Conservation (phyloP, 2,888 invertebrate species). For the Choristoneura rosaceana region DNA sequence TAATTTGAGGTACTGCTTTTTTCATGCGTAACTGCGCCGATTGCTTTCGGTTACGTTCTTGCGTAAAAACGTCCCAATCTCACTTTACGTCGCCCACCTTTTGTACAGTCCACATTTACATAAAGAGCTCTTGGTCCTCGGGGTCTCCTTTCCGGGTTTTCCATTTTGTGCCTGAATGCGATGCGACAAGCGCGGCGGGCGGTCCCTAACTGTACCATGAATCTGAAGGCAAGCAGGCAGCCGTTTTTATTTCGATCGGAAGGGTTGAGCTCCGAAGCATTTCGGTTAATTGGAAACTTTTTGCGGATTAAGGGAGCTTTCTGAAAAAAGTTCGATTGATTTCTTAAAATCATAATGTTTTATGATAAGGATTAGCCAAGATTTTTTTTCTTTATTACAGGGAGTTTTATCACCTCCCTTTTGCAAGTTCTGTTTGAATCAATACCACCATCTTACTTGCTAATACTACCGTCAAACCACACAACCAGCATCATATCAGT, state of each 20-base stretch:
- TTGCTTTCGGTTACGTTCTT: slow-evolving; percentile 58
- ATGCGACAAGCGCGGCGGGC: slow-evolving; percentile 61
- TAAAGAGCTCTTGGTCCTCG: slow-evolving; percentile 78
- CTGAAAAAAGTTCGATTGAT: background rate
- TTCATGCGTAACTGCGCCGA: slow-evolving; percentile 61
- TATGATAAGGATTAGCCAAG: no score
- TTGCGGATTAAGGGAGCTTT: background rate
- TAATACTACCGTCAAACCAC: no score
- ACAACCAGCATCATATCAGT: no score
- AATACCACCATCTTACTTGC: no score
- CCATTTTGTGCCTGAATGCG: slow-evolving; percentile 80
- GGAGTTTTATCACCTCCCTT: no score
- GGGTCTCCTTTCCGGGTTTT: slow-evolving; percentile 79
- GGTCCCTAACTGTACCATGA: slow-evolving; percentile 63
- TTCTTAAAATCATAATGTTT: background rate
- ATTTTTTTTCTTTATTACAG: no score
- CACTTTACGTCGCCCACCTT: slow-evolving; percentile 76
- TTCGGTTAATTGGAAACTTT: slow-evolving; percentile 15
- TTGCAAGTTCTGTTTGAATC: no score
- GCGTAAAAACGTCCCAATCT: slow-evolving; percentile 74
- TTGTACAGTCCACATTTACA: slow-evolving; percentile 78
- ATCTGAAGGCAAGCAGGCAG: slow-evolving; percentile 67
- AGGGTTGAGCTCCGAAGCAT: slow-evolving; percentile 49
- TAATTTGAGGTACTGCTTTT: slow-evolving; percentile 53
- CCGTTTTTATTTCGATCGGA: slow-evolving; percentile 70